Base-by-base conservation (phyloP, 2,113 vertebrate species). In the Phyllostomus hastatus region DNA sequence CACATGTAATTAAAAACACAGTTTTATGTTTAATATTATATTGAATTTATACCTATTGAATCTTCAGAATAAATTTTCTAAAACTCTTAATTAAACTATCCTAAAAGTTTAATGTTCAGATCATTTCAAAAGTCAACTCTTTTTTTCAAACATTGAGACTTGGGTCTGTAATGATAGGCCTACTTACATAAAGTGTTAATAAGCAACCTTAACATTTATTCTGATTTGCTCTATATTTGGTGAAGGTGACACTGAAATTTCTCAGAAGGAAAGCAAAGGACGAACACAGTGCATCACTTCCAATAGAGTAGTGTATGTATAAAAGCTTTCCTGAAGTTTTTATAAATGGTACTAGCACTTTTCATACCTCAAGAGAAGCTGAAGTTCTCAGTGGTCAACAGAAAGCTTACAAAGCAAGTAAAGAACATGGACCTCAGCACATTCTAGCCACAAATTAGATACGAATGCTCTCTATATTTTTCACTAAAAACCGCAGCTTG, bases 381-480 rank as follows among this genome's bases (percentile, higher is more conserved):
- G 52, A 59, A 59, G 92, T 86, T 97, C 97, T 97, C 82, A 31
- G 90, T 92, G 97, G 98, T 73, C 79, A 73, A 92, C 90, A 95
- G 97, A 98, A 95, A 92, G 98, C 98, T 98, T 98, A 98, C 97
- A 85, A 95, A 98, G 98, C 98, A 98, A 97, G 96, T 96, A 94
- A 28, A 61, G 94, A 98, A 20, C 82, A 91, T 26, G 81, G 86
- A 84, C 97, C 97, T 98, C 98, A 98, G 98, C 98, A 46, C 75
- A 98, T 98, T 98, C 95, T 96, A 59, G 90, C 98, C 98, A 98
- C 98, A 98, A 98, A 98, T 98, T 98, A 98, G 95, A 98, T 96
- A 97, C 2, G 70, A 98, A 98, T 92, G 96, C 82, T 96, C 83
- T 90, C 84, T 72, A 75, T 95, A 91, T 93, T 98, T 98, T 98